Base-by-base conservation (phyloP, 1,140 invertebrate species). In the Drosophila navojoa region DNA sequence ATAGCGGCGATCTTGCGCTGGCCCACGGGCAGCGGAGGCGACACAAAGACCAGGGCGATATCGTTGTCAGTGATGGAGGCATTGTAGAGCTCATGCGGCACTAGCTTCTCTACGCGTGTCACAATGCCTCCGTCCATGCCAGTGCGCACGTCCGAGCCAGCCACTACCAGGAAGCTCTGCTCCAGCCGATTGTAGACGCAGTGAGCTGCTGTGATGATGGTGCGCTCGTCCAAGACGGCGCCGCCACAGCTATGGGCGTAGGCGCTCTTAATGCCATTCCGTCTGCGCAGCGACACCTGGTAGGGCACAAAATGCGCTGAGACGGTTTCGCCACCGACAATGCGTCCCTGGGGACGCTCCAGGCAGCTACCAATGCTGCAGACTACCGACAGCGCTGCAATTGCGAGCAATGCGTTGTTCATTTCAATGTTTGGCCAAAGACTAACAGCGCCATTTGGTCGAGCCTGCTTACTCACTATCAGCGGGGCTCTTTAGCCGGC, bases 181-280 rank as follows among this genome's bases (percentile, higher is more conserved):
- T 58, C 63, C 40, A 19, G 6, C 0, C 89, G 78, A 47, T 82
- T 80, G 61, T 91, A 73, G 10, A 81, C 71, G 70, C 94, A 95
- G 73, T 95, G 94, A 16, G 93, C 94, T 4, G 94, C 94, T 5
- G 93, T 94, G 2, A 94, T 16, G 42, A 94, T 84, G 63, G 92
- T 93, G 0, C 72, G 63, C 1, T 54, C 49, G 16, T 84, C 71
- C 13, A 81, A 9, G 5, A 81, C 16, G 40, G 29, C 40, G 1
- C 71, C 75, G 1, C 70, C 76, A 16, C 84, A 89, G 50, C 44
- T 74, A 9, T 81, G 77, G 9, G 72, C 29, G 52, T 84, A 82
- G 27, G 79, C 67, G 32, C 77, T 72, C 0, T 6, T 40, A 4
- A 13, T 25, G 4, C 60, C 76, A 5, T 73, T 73, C n/a, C 74